Percentiles rank a stretch among this genome's conserved stretches.
Evolutionary conservation across 2,113 vertebrate genomes (phyloP).

Genomic region (Myiozetetes cayanensis): DNA sequence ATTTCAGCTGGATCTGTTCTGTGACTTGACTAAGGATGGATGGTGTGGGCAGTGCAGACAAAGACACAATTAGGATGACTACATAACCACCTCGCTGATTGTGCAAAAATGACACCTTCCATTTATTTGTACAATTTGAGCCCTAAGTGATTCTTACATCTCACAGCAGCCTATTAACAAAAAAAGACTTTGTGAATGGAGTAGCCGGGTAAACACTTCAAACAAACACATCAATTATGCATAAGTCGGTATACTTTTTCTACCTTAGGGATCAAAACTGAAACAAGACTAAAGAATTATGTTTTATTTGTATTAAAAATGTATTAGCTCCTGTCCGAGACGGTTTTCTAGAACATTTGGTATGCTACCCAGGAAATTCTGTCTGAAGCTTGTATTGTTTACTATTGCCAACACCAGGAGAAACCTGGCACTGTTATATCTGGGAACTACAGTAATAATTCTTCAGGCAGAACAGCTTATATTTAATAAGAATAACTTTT

Average conservation of each 20-base stretch:
- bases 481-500: constrained; percentile 43
- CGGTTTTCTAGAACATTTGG: constrained; percentile 55
- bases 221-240: constrained; percentile 62
- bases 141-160: constrained; percentile 12
- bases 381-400: constrained; percentile 44
- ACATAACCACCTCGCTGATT: not conserved
- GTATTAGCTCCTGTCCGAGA: constrained; percentile 49
- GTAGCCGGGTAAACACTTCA: constrained; percentile 41
- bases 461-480: constrained; percentile 59
- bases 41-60: not conserved
- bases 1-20: not conserved
- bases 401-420: constrained; percentile 40
- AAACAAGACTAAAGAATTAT: constrained; percentile 25
- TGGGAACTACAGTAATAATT: constrained; percentile 27
- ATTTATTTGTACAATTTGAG: constrained; percentile 7
- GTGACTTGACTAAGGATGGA: not conserved
- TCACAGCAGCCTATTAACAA: constrained; percentile 18
- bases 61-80: not conserved
- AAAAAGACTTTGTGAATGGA: constrained; percentile 42
- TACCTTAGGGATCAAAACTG: constrained; percentile 47
- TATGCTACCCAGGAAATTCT: constrained; percentile 58
- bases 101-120: not conserved
- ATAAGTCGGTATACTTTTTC: not conserved
- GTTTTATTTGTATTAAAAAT: constrained; percentile 69
- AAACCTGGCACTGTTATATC: constrained; percentile 14